Evolutionary conservation across 2,888 invertebrate species (phyloP).

Genomic region (Callimorpha dominula): DNA sequence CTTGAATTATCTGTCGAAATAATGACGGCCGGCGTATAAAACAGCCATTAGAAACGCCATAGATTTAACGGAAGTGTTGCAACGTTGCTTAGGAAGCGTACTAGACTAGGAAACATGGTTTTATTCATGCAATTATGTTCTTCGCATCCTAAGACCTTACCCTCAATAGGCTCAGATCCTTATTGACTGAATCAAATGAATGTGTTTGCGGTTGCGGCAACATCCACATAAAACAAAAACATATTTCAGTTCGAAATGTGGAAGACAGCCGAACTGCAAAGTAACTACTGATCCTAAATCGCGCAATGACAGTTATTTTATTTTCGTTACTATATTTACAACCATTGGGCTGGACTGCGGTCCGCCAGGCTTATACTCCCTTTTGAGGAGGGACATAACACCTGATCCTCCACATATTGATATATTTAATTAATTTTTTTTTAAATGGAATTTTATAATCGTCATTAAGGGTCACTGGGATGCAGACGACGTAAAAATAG

Average conservation of each 20-base stretch:
- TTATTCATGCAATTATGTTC: conserved; percentile 32
- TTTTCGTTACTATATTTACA: not conserved
- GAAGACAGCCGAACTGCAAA: not conserved
- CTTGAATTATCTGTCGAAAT: conserved; percentile 23
- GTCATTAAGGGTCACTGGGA: too few relatives aligned
- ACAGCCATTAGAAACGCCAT: conserved; percentile 31
- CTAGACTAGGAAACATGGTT: conserved; percentile 41
- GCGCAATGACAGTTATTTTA: not conserved
- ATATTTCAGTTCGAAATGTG: not conserved
- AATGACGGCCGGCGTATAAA: conserved; percentile 12
- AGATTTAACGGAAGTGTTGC: conserved; percentile 39
- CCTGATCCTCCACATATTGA: too few relatives aligned
- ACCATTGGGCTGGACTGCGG: not conserved
- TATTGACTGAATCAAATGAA: not conserved
- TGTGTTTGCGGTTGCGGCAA: not conserved
- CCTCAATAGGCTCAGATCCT: conserved; percentile 36
- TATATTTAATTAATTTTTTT: too few relatives aligned
- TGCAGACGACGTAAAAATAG: too few relatives aligned
- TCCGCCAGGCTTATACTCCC: too few relatives aligned
- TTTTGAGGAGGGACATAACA: too few relatives aligned
- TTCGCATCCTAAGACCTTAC: conserved; percentile 37
- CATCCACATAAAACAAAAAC: not conserved
- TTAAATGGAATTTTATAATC: too few relatives aligned
- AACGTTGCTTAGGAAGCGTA: conserved; percentile 35
- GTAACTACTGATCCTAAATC: not conserved